phyloP scores from a whole-genome alignment of 2,113 vertebrate species.

The Phalacrocorax carbo region DNA sequence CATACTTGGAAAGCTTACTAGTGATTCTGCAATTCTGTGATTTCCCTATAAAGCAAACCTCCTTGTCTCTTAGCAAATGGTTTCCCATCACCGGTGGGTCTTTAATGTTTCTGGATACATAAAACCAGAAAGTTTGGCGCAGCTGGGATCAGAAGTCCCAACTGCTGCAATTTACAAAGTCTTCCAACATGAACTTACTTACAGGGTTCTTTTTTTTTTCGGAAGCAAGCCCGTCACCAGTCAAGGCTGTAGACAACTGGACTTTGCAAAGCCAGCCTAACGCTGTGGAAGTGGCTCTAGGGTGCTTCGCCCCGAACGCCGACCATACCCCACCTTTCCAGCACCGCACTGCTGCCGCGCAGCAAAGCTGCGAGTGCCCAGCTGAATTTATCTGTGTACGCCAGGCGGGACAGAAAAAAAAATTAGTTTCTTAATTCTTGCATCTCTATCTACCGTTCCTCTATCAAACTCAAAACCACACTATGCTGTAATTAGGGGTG shows the following conservation, averaged over 20 bases:
- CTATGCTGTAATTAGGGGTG: rapidly evolving
- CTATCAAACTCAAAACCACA: neutral
- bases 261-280: neutral
- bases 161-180: neutral
- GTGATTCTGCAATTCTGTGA: too few species aligned
- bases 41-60: neutral
- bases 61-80: neutral
- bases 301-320: rapidly evolving
- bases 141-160: neutral
- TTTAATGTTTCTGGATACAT: rapidly evolving
- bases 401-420: rapidly evolving
- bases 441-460: neutral
- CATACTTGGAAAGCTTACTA: neutral
- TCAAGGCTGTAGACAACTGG: rapidly evolving
- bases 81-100: neutral
- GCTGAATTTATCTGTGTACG: neutral
- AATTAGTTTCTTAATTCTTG: neutral
- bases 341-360: neutral
- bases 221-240: rapidly evolving
- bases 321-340: neutral
- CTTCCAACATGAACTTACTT: neutral
- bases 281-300: neutral
- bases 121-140: neutral
- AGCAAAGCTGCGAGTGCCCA: rapidly evolving
- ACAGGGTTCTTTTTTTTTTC: neutral